Evolutionary conservation across 2,888 invertebrate species (phyloP), one percentile per base, ranked within the genome.

Genomic region (Bombyx huttoni): DNA sequence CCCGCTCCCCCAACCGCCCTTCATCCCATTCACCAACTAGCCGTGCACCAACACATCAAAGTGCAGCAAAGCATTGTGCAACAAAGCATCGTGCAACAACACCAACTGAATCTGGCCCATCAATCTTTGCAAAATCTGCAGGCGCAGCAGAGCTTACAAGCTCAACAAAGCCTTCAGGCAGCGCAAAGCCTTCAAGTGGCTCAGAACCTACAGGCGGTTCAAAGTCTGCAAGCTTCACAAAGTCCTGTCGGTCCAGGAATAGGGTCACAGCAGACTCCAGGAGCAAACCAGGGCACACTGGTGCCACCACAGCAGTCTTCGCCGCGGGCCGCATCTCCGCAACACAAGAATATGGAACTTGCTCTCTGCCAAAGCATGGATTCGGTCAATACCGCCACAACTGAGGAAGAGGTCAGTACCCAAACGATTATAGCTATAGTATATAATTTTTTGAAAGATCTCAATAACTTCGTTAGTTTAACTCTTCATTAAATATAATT

Each of bases 321-420:
- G 59, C 84, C 84, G 72, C 73, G 81, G 60, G 61, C 84, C 60
- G 62, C 72, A 54, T 83, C 85, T 52, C 82, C 87, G 54, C 86
- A 83, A 57, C 83, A 87, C 71, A 85, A 88, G 80, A 86, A 67
- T 70, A 89, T 89, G 89, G 89, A 89, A 76, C 90, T 93, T 78
- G 94, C 96, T 73, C 91, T 96, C 76, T 97, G 97, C 81, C 97
- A 98, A 90, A 97, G 97, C 90, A 97, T 98, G 97, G 98, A 98
- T 90, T 97, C 97, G 72, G 98, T 98, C 81, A 97, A 97, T 90
- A 97, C 97, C 69, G 94, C 94, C 78, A 95, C 96, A 81, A 95
- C 96, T 82, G 98, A 98, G 91, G 98, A 98, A 92, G 98, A 98
- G 97, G 98, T 98, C 75, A 91, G 94, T 62, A 8, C 8, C 13